Percentiles rank a stretch among this genome's conserved stretches.
Conservation (phyloP, 2,797 vertebrate genomes). For the Poecile montanus region DNA sequence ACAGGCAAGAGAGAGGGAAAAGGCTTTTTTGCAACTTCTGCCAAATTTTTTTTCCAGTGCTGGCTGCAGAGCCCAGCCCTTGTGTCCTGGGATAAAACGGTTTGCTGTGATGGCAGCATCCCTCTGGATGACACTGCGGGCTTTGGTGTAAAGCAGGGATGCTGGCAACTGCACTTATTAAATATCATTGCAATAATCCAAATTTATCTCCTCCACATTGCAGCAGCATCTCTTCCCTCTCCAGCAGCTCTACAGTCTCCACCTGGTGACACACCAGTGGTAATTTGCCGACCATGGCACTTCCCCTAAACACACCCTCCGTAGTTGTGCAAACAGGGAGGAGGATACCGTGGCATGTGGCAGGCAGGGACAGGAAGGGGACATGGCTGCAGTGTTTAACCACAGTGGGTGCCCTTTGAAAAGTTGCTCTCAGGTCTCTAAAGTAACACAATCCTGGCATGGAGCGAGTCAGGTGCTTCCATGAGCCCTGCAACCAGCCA, state of each 20-base stretch:
- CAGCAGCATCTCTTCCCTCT: not conserved
- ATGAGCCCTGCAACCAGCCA: not conserved
- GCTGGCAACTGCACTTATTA: accelerated
- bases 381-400: not conserved
- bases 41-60: not conserved
- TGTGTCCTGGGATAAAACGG: not conserved
- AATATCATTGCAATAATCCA: not conserved
- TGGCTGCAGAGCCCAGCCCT: not conserved
- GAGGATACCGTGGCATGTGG: not conserved
- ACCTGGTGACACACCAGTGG: accelerated
- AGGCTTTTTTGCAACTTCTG: not conserved
- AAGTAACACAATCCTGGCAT: not conserved
- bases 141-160: not conserved
- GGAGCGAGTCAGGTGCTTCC: accelerated
- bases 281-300: not conserved
- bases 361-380: not conserved
- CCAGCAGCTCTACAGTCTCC: not conserved
- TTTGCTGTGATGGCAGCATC: not conserved
- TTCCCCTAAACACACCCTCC: not conserved
- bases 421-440: not conserved
- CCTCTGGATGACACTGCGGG: accelerated
- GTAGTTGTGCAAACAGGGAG: not conserved
- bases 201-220: accelerated
- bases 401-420: not conserved
- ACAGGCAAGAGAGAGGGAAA: not conserved